phyloP scores from a whole-genome alignment of 2,797 vertebrate genomes.

The Columba guinea region DNA sequence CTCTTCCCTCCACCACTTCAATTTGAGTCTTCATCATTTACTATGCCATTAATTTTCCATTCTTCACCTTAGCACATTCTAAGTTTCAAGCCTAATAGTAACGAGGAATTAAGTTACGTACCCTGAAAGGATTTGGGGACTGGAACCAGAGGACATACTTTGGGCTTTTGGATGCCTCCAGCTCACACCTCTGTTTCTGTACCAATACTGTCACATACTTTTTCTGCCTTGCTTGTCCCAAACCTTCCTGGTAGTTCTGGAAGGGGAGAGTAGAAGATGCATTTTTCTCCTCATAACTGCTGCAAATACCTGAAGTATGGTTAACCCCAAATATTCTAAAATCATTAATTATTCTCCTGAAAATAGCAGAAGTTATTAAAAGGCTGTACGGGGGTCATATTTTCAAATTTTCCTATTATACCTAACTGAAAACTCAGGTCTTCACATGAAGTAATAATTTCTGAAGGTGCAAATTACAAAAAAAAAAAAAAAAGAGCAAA shows the following conservation, averaged over 20 bases:
- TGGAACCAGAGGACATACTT: neutral
- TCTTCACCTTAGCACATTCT: neutral
- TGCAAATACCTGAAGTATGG: neutral
- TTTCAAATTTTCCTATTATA: neutral
- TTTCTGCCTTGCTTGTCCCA: neutral
- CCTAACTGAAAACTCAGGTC: neutral
- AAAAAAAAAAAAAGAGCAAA: neutral
- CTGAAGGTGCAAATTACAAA: neutral
- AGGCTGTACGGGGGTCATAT: neutral
- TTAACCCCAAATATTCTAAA: neutral
- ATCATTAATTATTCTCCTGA: neutral
- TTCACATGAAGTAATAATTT: neutral
- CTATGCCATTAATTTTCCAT: neutral
- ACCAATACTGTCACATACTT: accelerated
- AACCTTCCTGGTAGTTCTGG: neutral
- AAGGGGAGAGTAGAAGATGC: neutral
- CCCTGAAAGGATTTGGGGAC: neutral
- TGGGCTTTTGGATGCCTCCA: neutral
- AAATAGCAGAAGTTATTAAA: neutral
- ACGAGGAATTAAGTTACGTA: neutral
- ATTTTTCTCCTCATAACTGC: neutral
- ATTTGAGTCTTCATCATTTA: neutral
- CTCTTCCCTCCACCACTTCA: neutral
- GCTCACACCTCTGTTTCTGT: neutral
- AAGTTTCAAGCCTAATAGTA: neutral